Conservation (phyloP, 2,888 invertebrate species). For the Sinopyrophorus schimmeli region DNA sequence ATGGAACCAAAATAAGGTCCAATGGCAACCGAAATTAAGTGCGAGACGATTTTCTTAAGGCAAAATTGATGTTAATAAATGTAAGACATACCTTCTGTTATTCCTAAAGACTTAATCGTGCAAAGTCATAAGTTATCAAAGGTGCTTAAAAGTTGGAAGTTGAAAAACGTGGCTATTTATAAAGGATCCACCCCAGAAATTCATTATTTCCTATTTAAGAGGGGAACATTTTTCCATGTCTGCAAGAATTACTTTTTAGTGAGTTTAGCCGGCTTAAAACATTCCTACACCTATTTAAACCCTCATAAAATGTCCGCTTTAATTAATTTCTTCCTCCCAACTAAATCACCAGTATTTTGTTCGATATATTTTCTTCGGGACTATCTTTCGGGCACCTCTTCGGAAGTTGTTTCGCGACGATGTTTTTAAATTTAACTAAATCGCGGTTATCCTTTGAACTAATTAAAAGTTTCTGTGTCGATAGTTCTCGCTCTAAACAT, state of each 20-base stretch:
- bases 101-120: conserved; percentile 14
- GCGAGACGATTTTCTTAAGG: too few species aligned
- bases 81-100: too few species aligned
- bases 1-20: conserved; percentile 3
- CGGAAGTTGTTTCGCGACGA: too few species aligned
- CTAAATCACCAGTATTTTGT: conserved; percentile 20
- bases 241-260: conserved; percentile 28
- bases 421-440: too few species aligned
- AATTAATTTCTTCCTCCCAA: conserved; percentile 24
- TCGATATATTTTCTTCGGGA: conserved; percentile 13
- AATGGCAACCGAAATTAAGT: conserved; percentile 9
- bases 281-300: conserved; percentile 30
- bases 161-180: conserved; percentile 25
- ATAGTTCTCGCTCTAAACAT: too few species aligned
- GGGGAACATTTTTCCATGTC: conserved; percentile 28
- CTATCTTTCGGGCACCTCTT: too few species aligned
- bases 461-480: too few species aligned
- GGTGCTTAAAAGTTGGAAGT: conserved; percentile 7
- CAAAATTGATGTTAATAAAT: too few species aligned
- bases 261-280: conserved; percentile 25
- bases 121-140: conserved; percentile 15
- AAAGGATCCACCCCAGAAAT: conserved; percentile 23
- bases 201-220: conserved; percentile 26
- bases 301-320: conserved; percentile 27
- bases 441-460: too few species aligned